A percentile compares a stretch with the other conserved stretches of the same genome.
Conservation (phyloP, 2,113 vertebrate genomes). For the Nothoprocta pentlandii region DNA sequence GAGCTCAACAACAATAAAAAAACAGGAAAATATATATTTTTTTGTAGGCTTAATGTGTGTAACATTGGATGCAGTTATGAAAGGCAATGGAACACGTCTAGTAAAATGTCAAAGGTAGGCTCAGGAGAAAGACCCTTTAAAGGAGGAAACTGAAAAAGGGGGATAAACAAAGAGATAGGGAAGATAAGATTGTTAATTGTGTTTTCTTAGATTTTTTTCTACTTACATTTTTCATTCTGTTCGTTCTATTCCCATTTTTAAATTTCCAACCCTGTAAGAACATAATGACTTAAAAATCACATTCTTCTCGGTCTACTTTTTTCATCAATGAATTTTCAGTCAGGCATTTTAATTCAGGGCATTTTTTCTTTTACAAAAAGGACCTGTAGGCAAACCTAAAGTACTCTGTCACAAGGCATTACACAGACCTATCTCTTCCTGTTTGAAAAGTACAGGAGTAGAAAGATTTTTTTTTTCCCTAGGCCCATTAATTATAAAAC, state of each 20-base stretch:
- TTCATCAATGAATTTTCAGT: not conserved
- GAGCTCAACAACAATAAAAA: not conserved
- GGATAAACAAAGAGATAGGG: not conserved
- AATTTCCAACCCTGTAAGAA: not conserved
- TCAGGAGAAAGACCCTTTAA: not conserved
- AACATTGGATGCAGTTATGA: not conserved
- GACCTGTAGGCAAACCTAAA: not conserved
- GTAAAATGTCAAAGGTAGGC: not conserved
- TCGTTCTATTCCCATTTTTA: not conserved
- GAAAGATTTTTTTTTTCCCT: not conserved
- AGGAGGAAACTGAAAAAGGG: not conserved
- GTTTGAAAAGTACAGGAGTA: not conserved
- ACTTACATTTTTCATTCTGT: not conserved
- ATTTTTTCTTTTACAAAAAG: not conserved
- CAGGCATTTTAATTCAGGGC: not conserved
- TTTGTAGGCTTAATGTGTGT: not conserved
- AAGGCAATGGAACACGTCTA: not conserved
- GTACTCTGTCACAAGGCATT: not conserved
- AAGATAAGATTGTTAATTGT: not conserved
- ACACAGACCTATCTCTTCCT: not conserved
- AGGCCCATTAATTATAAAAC: conserved; percentile 64
- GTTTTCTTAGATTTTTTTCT: not conserved
- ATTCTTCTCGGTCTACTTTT: not conserved
- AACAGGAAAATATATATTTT: not conserved
- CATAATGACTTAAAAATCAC: accelerated